Conservation (phyloP, 2,888 invertebrate species). For the Hirtodrosophila alboralis region DNA sequence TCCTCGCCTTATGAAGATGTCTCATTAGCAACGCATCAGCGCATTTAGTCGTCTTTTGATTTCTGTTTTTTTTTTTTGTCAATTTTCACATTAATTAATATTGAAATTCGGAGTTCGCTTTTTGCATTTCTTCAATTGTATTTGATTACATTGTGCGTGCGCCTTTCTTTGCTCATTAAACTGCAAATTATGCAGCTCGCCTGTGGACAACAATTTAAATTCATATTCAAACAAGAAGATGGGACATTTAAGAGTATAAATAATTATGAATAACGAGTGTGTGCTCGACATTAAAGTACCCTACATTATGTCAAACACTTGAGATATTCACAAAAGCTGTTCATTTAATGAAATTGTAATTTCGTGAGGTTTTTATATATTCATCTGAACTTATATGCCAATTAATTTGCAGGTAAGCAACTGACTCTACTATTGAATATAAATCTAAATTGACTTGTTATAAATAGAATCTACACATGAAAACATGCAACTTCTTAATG, state of each 20-base stretch:
- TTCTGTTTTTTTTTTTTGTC: neutral
- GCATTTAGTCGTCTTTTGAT: slow-evolving; percentile 15
- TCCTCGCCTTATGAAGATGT: slow-evolving; percentile 8
- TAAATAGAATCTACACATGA: neutral
- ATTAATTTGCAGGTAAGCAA: no score
- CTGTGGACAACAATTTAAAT: slow-evolving; percentile 39
- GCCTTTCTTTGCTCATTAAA: slow-evolving; percentile 62
- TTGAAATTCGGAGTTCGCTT: slow-evolving; percentile 44
- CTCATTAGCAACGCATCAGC: slow-evolving; percentile 59
- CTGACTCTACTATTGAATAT: no score
- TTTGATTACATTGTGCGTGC: slow-evolving; percentile 52
- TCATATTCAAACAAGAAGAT: slow-evolving; percentile 20
- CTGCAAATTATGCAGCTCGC: slow-evolving; percentile 36
- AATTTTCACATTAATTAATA: slow-evolving; percentile 74
- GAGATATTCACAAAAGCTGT: no score
- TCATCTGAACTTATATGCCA: no score
- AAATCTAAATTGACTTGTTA: no score
- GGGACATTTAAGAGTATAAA: slow-evolving; percentile 2
- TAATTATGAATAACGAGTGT: neutral
- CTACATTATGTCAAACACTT: neutral
- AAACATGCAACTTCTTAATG: neutral
- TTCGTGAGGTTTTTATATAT: no score
- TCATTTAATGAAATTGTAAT: no score
- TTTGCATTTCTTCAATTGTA: slow-evolving; percentile 54
- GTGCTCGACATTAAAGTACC: slow-evolving; percentile 1